Evolutionary conservation across 2,888 invertebrate species (phyloP).

Genomic region (Agrochola circellaris): DNA sequence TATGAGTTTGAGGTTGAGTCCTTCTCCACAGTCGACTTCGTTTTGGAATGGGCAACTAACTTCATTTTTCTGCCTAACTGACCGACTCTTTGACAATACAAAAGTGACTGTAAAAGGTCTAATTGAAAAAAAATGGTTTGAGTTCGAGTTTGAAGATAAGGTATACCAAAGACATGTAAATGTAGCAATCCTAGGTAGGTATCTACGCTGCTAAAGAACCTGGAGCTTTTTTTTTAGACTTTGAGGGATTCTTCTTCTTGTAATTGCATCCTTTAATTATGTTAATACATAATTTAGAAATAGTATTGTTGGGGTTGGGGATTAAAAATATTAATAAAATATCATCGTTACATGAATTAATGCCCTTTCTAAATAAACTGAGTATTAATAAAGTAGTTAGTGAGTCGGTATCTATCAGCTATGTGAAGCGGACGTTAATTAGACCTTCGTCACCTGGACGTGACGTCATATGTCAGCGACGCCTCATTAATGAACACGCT

Average conservation of each 20-base stretch:
- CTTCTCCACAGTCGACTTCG: too few species aligned
- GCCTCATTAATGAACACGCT: conserved; percentile 12
- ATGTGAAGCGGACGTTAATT: conserved; percentile 27
- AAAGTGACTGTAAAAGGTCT: too few species aligned
- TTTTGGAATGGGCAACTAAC: too few species aligned
- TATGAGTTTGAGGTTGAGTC: too few species aligned
- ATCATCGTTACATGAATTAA: neutral
- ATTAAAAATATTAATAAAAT: neutral
- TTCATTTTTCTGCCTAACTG: too few species aligned
- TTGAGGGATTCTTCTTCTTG: neutral
- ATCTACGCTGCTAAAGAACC: neutral
- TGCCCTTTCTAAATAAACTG: neutral
- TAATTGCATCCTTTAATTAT: neutral
- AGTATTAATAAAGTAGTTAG: conserved; percentile 15
- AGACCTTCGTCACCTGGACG: conserved; percentile 47
- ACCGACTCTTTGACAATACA: too few species aligned
- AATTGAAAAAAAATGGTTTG: too few species aligned
- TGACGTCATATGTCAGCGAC: conserved; percentile 37
- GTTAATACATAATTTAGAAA: neutral
- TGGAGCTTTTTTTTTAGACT: neutral
- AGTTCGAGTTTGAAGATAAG: too few species aligned
- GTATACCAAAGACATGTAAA: too few species aligned
- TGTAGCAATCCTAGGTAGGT: too few species aligned
- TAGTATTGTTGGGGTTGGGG: neutral
- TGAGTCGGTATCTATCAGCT: conserved; percentile 1